Evolutionary conservation across 2,888 invertebrate genomes (phyloP).

Genomic region (Odontocolon sp.): DNA sequence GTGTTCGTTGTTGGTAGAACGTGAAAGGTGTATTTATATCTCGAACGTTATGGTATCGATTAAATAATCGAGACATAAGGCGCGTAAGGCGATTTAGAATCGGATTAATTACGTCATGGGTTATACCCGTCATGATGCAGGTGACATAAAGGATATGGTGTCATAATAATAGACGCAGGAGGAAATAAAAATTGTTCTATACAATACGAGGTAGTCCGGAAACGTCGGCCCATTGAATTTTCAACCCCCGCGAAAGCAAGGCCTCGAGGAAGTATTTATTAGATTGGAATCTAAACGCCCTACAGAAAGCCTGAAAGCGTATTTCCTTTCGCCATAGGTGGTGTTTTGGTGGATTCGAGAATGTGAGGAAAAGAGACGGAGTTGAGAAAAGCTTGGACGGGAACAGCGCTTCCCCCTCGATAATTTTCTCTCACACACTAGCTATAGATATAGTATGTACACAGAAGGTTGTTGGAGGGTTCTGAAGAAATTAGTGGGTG

Average conservation of each 20-base stretch:
- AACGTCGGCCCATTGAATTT: constrained; percentile 61
- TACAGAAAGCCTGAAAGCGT: constrained; percentile 71
- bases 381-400: constrained; percentile 45
- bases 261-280: constrained; percentile 74
- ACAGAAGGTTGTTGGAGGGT: constrained; percentile 61
- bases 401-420: constrained; percentile 60
- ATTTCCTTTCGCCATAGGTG: constrained; percentile 76
- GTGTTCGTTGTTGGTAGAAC: constrained; percentile 12
- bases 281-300: constrained; percentile 77
- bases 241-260: constrained; percentile 44
- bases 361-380: too few relatives aligned
- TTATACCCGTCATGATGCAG: constrained; percentile 50
- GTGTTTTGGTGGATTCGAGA: constrained; percentile 63
- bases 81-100: constrained; percentile 35
- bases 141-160: constrained; percentile 51
- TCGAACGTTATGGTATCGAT: constrained; percentile 52
- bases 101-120: constrained; percentile 62
- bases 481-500: constrained; percentile 73
- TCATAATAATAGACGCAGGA: constrained; percentile 17
- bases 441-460: background rate
- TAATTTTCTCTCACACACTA: constrained; percentile 50
- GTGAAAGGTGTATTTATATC: constrained; percentile 31
- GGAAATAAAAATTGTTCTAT: constrained; percentile 38
- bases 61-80: constrained; percentile 59
- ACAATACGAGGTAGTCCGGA: constrained; percentile 52